Conservation (phyloP, 2,888 invertebrate species). For the Apeira syringaria region DNA sequence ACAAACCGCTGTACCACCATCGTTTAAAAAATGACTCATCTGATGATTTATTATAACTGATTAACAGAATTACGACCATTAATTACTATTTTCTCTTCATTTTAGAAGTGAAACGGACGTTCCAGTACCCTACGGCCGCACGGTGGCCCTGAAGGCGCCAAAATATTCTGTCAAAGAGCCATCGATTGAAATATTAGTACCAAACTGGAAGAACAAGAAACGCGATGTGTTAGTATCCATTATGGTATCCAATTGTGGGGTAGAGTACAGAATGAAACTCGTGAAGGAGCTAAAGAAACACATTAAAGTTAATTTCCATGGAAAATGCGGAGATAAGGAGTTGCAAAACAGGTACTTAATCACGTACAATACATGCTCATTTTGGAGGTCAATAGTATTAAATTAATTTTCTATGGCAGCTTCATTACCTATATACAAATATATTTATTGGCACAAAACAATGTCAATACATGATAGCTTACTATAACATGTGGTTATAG, state of each 20-base stretch:
- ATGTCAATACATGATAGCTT: too few species aligned
- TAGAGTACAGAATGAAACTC: conserved; percentile 76
- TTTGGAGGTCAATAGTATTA: too few species aligned
- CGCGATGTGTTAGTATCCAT: conserved; percentile 74
- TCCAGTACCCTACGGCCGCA: conserved; percentile 87
- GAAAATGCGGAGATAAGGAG: conserved; percentile 70
- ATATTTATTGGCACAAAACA: too few species aligned
- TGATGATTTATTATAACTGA: too few species aligned
- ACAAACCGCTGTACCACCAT: too few species aligned
- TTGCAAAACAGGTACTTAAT: conserved; percentile 27
- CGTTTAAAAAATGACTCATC: too few species aligned
- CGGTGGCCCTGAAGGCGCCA: conserved; percentile 49
- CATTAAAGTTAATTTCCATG: conserved; percentile 84
- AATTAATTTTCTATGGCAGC: too few species aligned
- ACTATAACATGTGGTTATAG: too few species aligned
- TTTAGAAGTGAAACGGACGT: conserved; percentile 85
- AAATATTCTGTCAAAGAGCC: conserved; percentile 5
- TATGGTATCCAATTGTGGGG: conserved; percentile 84
- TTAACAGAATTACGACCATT: too few species aligned
- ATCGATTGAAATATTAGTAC: conserved; percentile 43
- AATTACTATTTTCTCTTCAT: conserved; percentile 12
- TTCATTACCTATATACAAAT: too few species aligned
- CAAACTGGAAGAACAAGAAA: conserved; percentile 68
- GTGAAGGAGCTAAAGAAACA: conserved; percentile 81
- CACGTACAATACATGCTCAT: too few species aligned